phyloP scores from a whole-genome alignment of 2,888 invertebrate species.

The Oasisia sp. region DNA sequence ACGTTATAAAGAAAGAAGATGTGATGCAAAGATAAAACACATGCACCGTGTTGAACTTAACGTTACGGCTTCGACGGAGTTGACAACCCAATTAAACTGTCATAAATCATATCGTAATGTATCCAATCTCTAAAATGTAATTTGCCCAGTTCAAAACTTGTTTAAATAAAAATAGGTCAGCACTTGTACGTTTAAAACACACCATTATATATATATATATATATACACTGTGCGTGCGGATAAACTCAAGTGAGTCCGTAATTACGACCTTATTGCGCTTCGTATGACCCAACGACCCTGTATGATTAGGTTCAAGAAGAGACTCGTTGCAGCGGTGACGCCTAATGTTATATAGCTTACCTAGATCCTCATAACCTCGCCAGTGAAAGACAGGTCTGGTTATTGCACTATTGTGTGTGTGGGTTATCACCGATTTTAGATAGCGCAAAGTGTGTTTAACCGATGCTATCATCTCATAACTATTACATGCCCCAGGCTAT shows the following conservation, averaged over 20 bases:
- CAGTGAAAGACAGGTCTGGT: background rate
- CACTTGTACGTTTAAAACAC: background rate
- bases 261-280: background rate
- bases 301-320: background rate
- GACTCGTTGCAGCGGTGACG: background rate
- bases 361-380: background rate
- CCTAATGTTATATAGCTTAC: background rate
- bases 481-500: background rate
- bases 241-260: background rate
- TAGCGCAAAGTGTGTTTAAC: too few species aligned
- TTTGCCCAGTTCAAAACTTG: background rate
- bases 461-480: too few species aligned
- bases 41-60: too few species aligned
- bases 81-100: too few species aligned
- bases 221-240: background rate
- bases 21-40: too few species aligned
- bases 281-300: background rate
- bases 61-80: too few species aligned
- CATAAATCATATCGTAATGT: too few species aligned
- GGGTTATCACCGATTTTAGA: background rate
- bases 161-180: background rate
- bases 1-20: too few species aligned
- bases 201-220: background rate
- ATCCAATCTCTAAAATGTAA: background rate
- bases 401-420: background rate